These are phyloP conservation scores for Cinclus cinclus DNA, from an alignment of 2,113 vertebrate species.

Conservation along the genomic window DNA sequence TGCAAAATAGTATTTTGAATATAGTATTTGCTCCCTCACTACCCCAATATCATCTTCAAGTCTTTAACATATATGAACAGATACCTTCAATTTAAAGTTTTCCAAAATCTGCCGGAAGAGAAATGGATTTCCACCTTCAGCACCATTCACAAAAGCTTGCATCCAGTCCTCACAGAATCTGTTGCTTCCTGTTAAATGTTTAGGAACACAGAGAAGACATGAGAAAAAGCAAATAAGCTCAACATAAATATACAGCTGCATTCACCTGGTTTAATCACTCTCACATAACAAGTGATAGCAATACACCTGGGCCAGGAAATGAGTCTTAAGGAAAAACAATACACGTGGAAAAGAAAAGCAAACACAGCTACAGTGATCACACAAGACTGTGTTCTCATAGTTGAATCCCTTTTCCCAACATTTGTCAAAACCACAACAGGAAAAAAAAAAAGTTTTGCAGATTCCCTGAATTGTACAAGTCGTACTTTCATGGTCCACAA, in stretches of 20 bases:
- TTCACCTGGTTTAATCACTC: neutral
- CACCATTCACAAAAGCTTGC: slow-evolving; percentile 87
- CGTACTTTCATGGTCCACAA: neutral
- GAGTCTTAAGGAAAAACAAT: neutral
- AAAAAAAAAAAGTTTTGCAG: neutral
- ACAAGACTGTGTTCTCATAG: neutral
- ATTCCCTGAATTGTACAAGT: neutral
- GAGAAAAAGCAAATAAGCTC: neutral
- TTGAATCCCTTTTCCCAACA: neutral
- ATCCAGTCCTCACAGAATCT: slow-evolving; percentile 96
- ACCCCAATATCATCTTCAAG: neutral
- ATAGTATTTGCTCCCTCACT: neutral
- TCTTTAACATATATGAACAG: neutral
- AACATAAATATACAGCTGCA: neutral
- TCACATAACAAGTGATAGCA: neutral
- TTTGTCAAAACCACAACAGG: neutral
- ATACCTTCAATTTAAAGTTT: slow-evolving; percentile 98
- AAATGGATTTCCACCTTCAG: slow-evolving; percentile 91
- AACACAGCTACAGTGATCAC: neutral
- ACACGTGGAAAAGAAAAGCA: neutral
- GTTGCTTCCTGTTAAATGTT: slow-evolving; percentile 82
- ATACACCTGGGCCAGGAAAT: neutral
- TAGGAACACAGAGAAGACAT: neutral
- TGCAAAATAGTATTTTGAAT: neutral
- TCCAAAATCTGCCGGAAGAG: slow-evolving; percentile 93